Percentiles rank a stretch among this genome's conserved stretches.
These are phyloP conservation scores for Pheosia gnoma DNA, from an alignment of 2,888 invertebrate genomes.

Conservation along the genomic window DNA sequence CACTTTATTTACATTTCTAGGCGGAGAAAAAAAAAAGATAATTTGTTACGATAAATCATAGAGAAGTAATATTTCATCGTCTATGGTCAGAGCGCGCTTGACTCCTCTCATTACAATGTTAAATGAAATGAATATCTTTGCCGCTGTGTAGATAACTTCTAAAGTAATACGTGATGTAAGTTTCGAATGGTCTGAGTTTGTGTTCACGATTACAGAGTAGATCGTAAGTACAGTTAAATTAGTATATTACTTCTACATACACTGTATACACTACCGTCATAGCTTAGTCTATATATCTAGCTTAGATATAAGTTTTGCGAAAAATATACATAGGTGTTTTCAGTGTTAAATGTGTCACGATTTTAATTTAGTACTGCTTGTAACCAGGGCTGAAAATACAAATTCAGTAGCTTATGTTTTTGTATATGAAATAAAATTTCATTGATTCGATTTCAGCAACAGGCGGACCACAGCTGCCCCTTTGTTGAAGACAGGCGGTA, in stretches of 20 bases:
- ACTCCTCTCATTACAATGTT: slow-evolving; percentile 66
- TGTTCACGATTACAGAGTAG: not conserved
- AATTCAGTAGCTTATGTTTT: too few relatives aligned
- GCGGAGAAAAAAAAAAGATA: slow-evolving; percentile 65
- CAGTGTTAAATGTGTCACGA: too few relatives aligned
- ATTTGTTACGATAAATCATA: slow-evolving; percentile 76
- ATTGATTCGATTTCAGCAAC: too few relatives aligned
- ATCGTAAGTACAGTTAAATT: not conserved
- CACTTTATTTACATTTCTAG: slow-evolving; percentile 76
- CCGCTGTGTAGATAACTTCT: slow-evolving; percentile 37
- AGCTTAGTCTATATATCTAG: too few relatives aligned
- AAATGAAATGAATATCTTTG: slow-evolving; percentile 59
- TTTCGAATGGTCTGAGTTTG: slow-evolving; percentile 1
- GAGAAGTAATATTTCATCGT: slow-evolving; percentile 63
- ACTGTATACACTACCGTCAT: too few relatives aligned
- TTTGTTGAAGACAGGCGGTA: too few relatives aligned
- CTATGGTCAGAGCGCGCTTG: slow-evolving; percentile 34
- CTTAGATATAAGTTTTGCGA: too few relatives aligned
- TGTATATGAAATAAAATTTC: too few relatives aligned
- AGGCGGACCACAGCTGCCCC: too few relatives aligned
- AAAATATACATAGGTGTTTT: too few relatives aligned
- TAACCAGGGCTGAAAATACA: too few relatives aligned
- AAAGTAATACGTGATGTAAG: slow-evolving; percentile 13
- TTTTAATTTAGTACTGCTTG: too few relatives aligned
- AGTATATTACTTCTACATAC: not conserved